Conservation (phyloP, 2,113 vertebrate species). For the Amblyornis subalaris region DNA sequence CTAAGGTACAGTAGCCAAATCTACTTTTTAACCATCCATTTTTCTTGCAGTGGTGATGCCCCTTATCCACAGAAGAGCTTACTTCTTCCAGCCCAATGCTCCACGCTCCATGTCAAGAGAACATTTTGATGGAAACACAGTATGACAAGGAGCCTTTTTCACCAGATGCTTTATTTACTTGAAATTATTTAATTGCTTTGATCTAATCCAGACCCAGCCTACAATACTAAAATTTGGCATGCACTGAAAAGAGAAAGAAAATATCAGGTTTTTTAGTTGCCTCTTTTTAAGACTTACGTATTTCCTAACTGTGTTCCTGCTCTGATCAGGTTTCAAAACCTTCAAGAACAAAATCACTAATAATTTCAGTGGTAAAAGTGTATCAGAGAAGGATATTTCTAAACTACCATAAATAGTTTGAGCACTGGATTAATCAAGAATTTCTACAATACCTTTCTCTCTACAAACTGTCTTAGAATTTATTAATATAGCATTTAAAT, state of each 20-base stretch:
- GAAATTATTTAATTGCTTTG: slow-evolving; percentile 30
- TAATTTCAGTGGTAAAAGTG: background rate
- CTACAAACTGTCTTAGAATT: background rate
- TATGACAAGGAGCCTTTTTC: slow-evolving; percentile 12
- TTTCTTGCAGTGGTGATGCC: background rate
- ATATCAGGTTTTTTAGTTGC: background rate
- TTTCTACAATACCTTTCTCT: background rate
- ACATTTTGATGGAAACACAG: slow-evolving; percentile 18
- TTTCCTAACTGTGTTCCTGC: background rate
- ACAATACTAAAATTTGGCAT: background rate
- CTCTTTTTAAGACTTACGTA: background rate
- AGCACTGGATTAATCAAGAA: background rate
- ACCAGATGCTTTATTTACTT: slow-evolving; percentile 43
- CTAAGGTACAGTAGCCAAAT: background rate
- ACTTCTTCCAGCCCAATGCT: slow-evolving; percentile 27
- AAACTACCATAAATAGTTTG: background rate
- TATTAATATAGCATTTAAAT: background rate
- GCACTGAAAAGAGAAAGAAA: background rate
- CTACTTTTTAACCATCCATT: background rate
- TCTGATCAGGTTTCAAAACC: background rate
- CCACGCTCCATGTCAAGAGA: background rate
- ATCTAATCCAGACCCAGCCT: background rate
- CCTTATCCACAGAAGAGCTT: background rate
- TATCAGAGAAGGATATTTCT: background rate
- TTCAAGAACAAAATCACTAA: background rate